Evolutionary conservation across 2,113 vertebrate genomes (phyloP), one percentile per base, ranked within the genome.

Genomic region (Arothron firmamentum): DNA sequence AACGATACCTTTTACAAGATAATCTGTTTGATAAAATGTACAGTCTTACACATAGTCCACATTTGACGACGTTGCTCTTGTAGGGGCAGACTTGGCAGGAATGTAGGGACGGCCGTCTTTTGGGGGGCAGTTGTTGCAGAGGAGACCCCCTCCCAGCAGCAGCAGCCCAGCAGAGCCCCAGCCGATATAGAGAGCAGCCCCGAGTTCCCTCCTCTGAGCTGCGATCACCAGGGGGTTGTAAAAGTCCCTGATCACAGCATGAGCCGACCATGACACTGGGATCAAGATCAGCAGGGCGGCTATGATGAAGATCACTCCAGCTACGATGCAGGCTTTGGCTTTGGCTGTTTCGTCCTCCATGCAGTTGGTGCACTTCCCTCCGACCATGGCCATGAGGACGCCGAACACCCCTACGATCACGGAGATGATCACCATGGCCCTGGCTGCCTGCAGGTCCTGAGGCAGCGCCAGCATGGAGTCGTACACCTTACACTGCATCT

Each of bases 401-500:
- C 89, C 91, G 5, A 90, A 84, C 62, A 92, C 52, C 10, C 86
- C 90, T 3, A 89, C 78, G 6, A 90, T 78, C 31, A 92, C 81
- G 10, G 91, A 75, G 72, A 92, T 83, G 75, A 91, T 49, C 20
- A 88, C 74, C 90, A 92, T 88, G 62, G 91, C 91, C 38, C 91
- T 70, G 52, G 91, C 90, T 0, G 91, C 89, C 75, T 92, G 91
- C 67, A 92, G 72, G 69, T 92, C 90, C 49, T 84, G 85, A 0
- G 89, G 80, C 11, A 92, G 71, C 2, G 89, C 88, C 52, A 92
- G 70, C 80, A 92, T 79, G 59, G 90, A 90, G 86, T 92, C 89
- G 1, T 92, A 90, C 15, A 91, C 76, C 62, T 91, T 91, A 31
- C 91, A 92, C 75, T 92, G 91, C 91, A 92, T 91, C 78, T 92